phyloP scores from a whole-genome alignment of 53 echinoderm and acorn worm species.

The Arbacia lixula region DNA sequence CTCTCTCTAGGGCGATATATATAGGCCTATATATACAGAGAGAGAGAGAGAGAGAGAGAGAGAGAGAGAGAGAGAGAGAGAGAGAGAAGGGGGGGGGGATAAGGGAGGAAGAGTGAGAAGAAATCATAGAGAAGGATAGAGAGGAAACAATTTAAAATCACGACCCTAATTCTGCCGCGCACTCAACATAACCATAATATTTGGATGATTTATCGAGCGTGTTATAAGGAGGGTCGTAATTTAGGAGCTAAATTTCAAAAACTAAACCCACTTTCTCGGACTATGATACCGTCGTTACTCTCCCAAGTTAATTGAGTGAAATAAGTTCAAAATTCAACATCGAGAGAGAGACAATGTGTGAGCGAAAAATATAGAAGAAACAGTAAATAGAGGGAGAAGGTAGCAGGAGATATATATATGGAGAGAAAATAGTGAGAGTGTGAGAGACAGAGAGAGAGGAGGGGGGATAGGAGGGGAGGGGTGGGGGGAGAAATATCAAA shows the following conservation, averaged over 20 bases:
- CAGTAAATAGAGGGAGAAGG: neutral
- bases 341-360: neutral
- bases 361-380: neutral
- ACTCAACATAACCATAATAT: too few species aligned
- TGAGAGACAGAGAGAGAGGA: neutral
- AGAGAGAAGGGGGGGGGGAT: neutral
- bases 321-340: too few species aligned
- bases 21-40: too few species aligned
- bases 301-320: too few species aligned
- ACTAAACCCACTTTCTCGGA: too few species aligned
- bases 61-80: neutral
- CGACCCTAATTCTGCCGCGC: too few species aligned
- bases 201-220: too few species aligned
- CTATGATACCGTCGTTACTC: too few species aligned
- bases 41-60: neutral
- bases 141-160: too few species aligned
- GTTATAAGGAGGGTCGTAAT: too few species aligned
- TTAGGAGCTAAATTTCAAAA: too few species aligned
- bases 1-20: too few species aligned
- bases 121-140: neutral
- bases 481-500: neutral
- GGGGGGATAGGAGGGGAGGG: neutral
- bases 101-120: neutral
- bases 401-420: neutral
- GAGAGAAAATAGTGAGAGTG: neutral